A percentile compares a stretch with the other conserved stretches of the same genome.
Evolutionary conservation across 2,113 vertebrate species (phyloP).

Genomic region (Bungarus multicinctus): DNA sequence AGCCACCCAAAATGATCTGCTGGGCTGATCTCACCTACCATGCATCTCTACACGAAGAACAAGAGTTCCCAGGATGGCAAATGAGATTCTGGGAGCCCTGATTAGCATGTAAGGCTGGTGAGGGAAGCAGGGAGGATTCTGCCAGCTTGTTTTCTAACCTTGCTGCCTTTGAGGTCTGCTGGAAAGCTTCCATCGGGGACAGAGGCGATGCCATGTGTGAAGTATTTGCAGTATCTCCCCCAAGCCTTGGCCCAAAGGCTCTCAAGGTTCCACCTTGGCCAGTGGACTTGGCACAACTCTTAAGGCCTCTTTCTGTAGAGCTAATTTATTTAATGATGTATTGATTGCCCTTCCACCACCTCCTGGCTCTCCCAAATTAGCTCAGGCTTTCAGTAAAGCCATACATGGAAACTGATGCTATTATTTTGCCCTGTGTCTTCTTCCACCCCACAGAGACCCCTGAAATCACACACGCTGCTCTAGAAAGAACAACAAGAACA

Average conservation of each 20-base stretch:
- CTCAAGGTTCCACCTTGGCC: neutral
- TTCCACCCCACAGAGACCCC: neutral
- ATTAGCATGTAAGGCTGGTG: neutral
- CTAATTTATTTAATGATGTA: slow-evolving; percentile 14
- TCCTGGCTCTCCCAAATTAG: neutral
- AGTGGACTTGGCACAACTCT: neutral
- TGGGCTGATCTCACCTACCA: neutral
- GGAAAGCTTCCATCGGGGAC: neutral
- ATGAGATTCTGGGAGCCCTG: neutral
- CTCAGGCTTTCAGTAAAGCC: neutral
- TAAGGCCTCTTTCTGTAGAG: neutral
- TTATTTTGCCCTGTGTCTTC: neutral
- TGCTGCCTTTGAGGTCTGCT: neutral
- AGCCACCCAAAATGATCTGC: neutral
- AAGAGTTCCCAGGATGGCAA: neutral
- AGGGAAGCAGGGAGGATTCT: neutral
- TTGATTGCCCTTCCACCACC: neutral
- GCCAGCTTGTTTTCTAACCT: neutral
- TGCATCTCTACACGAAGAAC: neutral
- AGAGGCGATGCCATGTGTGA: neutral
- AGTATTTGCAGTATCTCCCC: neutral
- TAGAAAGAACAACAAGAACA: neutral
- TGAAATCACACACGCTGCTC: too few species aligned
- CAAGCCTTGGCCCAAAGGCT: neutral
- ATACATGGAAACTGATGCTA: neutral